Base-by-base conservation (phyloP, 2,113 vertebrate species). In the Notothenia rossii region DNA sequence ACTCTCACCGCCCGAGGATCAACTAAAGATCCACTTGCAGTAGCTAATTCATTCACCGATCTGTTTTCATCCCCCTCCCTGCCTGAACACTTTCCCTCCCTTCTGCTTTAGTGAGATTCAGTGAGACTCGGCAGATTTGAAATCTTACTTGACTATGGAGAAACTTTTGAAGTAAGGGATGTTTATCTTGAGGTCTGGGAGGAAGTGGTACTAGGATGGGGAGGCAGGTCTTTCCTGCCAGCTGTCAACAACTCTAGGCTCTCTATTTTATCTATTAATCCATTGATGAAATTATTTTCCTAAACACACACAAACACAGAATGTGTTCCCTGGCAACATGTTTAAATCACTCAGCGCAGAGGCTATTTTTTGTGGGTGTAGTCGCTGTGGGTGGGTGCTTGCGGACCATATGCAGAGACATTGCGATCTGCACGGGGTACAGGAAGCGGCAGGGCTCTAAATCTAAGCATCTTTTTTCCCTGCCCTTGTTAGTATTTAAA, bases 1-100 rank as follows among this genome's bases (percentile, higher is more conserved):
- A 82, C 82, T 76, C 82, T 91, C 81, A 69, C 40, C 8, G 83
- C 73, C 81, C 33, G 58, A 78, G 60, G 81, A 74, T 78, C 70
- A 64, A 77, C 70, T 73, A 65, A 79, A 87, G 80, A 85, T 77
- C 69, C 65, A 70, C 80, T 86, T 58, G 50, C 62, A 86, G 53
- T 79, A 48, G 45, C 68, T 43, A 79, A 89, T 87, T 69, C 61
- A 85, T 88, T 81, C 67, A 60, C 62, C 70, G n/a, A 40, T 77
- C 63, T 18, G 29, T 54, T 79, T 86, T 67, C 49, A 49, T 0
- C 43, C 49, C 60, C 62, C 63, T 45, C 62, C 20, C 51, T 9
- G 25, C 72, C 62, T 33, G 72, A 69, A 72, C 58, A 5, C 13
- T 75, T 68, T 48, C 10, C 15, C 76, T 56, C 72, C 61, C 61